A percentile compares a stretch with the other conserved stretches of the same genome.
These are phyloP conservation scores for Heliconius himera DNA, from an alignment of 1,140 invertebrate species.

Conservation along the genomic window DNA sequence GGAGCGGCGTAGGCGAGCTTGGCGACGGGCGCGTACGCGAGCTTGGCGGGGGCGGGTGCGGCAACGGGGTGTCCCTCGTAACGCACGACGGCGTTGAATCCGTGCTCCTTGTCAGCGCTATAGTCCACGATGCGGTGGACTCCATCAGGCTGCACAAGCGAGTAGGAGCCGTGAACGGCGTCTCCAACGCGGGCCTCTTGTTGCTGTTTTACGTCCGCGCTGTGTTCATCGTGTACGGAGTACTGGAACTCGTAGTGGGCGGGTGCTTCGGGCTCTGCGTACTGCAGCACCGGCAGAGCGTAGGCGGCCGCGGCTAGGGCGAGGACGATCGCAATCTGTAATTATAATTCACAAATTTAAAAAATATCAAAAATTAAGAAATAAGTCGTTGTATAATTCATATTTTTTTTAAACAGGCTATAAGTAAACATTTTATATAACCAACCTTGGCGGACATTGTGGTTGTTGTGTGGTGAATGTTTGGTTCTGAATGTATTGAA, in stretches of 20 bases:
- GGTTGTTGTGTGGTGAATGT: slow-evolving; percentile 41
- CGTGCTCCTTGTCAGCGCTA: slow-evolving; percentile 67
- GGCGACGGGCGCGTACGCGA: slow-evolving; percentile 48
- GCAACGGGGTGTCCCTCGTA: slow-evolving; percentile 61
- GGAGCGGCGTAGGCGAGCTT: slow-evolving; percentile 48
- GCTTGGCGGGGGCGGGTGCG: slow-evolving; percentile 49
- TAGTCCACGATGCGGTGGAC: slow-evolving; percentile 85
- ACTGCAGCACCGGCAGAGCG: slow-evolving; percentile 56
- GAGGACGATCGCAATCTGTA: slow-evolving; percentile 62
- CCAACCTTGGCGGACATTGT: slow-evolving; percentile 62
- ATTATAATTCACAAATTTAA: slow-evolving; percentile 15
- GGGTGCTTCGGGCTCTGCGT: slow-evolving; percentile 79
- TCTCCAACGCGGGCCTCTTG: slow-evolving; percentile 79
- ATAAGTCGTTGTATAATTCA: background rate
- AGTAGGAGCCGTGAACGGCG: slow-evolving; percentile 83
- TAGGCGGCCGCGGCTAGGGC: slow-evolving; percentile 57
- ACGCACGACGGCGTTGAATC: slow-evolving; percentile 65
- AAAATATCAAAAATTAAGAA: background rate
- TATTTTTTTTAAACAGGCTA: background rate
- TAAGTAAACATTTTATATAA: background rate
- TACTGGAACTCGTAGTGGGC: slow-evolving; percentile 86
- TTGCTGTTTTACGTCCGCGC: slow-evolving; percentile 77
- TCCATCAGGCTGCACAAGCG: slow-evolving; percentile 82
- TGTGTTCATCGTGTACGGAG: slow-evolving; percentile 84
- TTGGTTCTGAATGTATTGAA: slow-evolving; percentile 20